Percentiles rank a stretch among this genome's conserved stretches.
phyloP scores from a whole-genome alignment of 2,113 vertebrate species.

The Hydrolagus affinis region DNA sequence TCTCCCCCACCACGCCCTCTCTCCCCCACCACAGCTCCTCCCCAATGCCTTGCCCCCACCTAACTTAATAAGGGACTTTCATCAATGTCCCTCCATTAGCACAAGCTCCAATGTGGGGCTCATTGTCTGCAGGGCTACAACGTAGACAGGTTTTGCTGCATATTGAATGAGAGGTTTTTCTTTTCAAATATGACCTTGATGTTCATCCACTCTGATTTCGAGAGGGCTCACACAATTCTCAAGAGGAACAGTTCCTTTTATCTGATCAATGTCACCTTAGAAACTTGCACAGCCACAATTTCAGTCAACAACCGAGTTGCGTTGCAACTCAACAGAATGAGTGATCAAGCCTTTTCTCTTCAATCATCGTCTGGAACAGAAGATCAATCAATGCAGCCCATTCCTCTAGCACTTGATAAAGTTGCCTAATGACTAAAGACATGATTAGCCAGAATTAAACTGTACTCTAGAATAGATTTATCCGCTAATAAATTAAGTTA shows the following conservation, averaged over 20 bases:
- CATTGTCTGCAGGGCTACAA: neutral
- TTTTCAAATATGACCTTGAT: neutral
- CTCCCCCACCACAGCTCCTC: too few relatives aligned
- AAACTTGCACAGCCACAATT: neutral
- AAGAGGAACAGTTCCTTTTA: neutral
- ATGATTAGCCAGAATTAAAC: neutral
- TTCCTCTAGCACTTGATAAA: neutral
- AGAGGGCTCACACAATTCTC: neutral
- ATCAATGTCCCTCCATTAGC: neutral
- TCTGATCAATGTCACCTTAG: neutral
- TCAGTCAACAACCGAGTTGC: neutral
- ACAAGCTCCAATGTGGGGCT: neutral
- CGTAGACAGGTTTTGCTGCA: neutral
- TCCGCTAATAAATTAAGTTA: too few relatives aligned
- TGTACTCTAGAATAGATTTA: too few relatives aligned
- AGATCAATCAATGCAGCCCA: neutral
- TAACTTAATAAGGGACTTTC: too few relatives aligned
- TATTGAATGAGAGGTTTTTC: neutral
- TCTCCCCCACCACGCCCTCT: too few relatives aligned
- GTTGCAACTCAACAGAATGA: neutral
- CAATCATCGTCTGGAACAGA: neutral
- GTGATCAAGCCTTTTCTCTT: neutral
- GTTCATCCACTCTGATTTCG: neutral
- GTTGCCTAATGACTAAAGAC: too few relatives aligned
- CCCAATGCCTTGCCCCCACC: too few relatives aligned